phyloP scores from a whole-genome alignment of 2,113 vertebrate species.

The Gadus chalcogrammus region DNA sequence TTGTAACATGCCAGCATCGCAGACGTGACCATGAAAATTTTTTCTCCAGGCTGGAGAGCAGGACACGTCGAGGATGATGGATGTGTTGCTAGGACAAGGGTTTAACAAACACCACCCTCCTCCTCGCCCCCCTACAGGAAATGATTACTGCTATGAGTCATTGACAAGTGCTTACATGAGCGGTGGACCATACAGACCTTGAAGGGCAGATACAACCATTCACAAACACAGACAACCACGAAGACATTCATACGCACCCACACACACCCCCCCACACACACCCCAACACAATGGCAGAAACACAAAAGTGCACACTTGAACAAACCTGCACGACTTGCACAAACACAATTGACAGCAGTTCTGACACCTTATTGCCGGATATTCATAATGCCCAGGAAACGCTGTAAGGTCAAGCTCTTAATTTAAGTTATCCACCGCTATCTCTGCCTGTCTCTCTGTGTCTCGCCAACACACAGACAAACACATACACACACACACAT shows the following conservation, averaged over 20 bases:
- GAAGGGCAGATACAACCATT: slow-evolving; percentile 16
- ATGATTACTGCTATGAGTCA: slow-evolving; percentile 49
- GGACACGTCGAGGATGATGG: slow-evolving; percentile 22
- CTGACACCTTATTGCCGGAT: no score
- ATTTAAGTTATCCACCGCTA: no score
- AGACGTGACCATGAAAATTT: no score
- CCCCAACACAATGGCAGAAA: no score
- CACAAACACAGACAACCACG: slow-evolving; percentile 4
- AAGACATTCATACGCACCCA: not conserved
- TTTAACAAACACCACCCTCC: slow-evolving; percentile 49
- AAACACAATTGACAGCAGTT: not conserved
- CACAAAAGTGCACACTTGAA: no score
- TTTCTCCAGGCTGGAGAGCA: no score
- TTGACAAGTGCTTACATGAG: slow-evolving; percentile 38
- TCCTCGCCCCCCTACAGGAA: slow-evolving; percentile 37
- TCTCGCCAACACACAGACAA: not conserved
- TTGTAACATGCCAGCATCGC: no score
- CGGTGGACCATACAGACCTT: slow-evolving; percentile 55
- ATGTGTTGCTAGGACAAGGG: slow-evolving; percentile 43
- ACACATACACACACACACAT: no score
- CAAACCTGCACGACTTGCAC: not conserved
- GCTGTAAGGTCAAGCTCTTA: no score
- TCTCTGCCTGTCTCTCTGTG: no score
- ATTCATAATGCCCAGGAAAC: no score
- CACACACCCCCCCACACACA: not conserved